phyloP scores from a whole-genome alignment of 2,797 vertebrate genomes.

The Poeciliopsis paucimaculata region DNA sequence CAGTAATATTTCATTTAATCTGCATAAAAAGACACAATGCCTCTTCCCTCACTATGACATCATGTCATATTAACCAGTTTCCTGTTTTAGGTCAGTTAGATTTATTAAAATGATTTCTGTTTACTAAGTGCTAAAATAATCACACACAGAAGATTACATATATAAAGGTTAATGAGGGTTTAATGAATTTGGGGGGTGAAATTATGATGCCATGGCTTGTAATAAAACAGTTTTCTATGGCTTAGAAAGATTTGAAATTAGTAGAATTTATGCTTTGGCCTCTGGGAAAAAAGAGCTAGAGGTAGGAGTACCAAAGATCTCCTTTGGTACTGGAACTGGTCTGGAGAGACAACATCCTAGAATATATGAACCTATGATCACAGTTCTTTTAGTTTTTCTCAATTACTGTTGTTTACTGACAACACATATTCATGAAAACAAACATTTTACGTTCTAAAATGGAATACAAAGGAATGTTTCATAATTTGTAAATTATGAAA shows the following conservation, averaged over 20 bases:
- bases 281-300: neutral
- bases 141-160: neutral
- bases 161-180: neutral
- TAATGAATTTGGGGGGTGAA: neutral
- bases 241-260: neutral
- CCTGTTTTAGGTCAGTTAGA: neutral
- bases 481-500: too few relatives aligned
- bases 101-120: neutral
- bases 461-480: too few relatives aligned
- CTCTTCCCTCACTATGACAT: neutral
- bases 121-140: neutral
- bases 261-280: neutral
- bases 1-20: neutral
- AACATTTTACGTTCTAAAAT: neutral
- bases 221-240: neutral
- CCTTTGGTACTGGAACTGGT: neutral
- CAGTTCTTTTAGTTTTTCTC: neutral
- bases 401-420: neutral
- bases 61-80: neutral
- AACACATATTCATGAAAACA: neutral
- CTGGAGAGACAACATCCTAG: neutral
- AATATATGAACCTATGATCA: neutral
- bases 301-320: neutral
- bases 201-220: neutral
- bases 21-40: neutral